Conservation (phyloP, 2,113 vertebrate species). For the Cyanoderma ruficeps region DNA sequence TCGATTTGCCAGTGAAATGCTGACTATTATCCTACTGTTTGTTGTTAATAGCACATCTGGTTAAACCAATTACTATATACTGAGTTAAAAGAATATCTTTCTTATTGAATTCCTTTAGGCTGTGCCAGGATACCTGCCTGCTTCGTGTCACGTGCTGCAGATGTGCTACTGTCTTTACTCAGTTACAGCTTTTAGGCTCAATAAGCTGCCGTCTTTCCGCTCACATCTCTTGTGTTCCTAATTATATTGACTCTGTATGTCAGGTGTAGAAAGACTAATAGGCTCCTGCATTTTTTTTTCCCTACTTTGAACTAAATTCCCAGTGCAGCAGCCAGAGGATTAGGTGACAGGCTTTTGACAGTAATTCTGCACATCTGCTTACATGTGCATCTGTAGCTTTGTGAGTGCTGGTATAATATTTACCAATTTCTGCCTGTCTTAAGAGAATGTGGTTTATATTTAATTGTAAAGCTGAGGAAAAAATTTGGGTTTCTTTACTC, state of each 20-base stretch:
- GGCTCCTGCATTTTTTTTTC: not conserved
- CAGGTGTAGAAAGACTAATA: not conserved
- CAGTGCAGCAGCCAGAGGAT: not conserved
- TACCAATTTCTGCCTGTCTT: not conserved
- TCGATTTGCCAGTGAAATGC: not conserved
- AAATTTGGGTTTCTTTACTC: not conserved
- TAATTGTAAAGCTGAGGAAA: not conserved
- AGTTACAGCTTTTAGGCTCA: not conserved
- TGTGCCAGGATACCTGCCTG: not conserved
- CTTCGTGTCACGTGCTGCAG: not conserved
- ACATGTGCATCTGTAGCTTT: not conserved
- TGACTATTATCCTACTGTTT: not conserved
- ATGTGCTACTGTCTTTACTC: not conserved
- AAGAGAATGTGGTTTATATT: not conserved
- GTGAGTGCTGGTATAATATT: not conserved
- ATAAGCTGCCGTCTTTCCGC: not conserved
- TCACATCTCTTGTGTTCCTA: not conserved
- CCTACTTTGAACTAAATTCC: constrained; percentile 14
- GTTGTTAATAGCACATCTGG: not conserved
- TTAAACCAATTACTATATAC: not conserved
- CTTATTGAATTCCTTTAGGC: not conserved
- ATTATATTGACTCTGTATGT: not conserved
- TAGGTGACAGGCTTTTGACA: not conserved
- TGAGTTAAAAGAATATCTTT: not conserved
- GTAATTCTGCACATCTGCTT: not conserved